phyloP scores from a whole-genome alignment of 2,113 vertebrate genomes.

The Aspidoscelis tigris region DNA sequence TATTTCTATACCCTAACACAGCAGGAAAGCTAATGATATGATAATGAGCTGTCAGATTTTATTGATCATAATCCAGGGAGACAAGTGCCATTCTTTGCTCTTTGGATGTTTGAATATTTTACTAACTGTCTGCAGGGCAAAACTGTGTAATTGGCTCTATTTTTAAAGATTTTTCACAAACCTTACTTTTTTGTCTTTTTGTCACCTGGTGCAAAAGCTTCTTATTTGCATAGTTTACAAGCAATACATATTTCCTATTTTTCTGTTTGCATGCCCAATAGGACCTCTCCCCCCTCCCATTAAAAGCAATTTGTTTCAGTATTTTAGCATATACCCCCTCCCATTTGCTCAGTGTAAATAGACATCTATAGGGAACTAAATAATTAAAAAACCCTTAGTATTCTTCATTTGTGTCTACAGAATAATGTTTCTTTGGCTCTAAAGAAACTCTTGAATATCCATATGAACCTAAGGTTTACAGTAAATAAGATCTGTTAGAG shows the following conservation, averaged over 20 bases:
- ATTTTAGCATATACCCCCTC: conserved; percentile 61
- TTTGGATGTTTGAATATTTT: conserved; percentile 74
- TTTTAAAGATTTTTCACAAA: conserved; percentile 66
- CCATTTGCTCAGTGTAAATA: conserved; percentile 76
- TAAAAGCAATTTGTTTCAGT: conserved; percentile 72
- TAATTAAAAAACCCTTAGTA: conserved; percentile 67
- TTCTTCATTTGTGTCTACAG: conserved; percentile 53
- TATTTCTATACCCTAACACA: conserved; percentile 77
- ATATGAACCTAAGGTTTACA: conserved; percentile 26
- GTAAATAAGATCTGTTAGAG: conserved; percentile 7
- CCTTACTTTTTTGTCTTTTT: conserved; percentile 55
- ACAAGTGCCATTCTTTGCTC: conserved; percentile 77
- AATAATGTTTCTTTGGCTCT: conserved; percentile 39
- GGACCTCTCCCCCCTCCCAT: conserved; percentile 53
- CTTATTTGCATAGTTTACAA: conserved; percentile 63
- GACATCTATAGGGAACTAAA: conserved; percentile 74
- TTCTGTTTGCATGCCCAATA: conserved; percentile 70
- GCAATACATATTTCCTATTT: conserved; percentile 49
- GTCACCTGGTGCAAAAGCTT: conserved; percentile 53
- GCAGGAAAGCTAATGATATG: conserved; percentile 78
- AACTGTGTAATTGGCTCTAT: conserved; percentile 68
- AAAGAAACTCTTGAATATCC: conserved; percentile 21
- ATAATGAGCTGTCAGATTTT: conserved; percentile 80
- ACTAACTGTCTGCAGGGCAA: conserved; percentile 73
- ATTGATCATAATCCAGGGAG: conserved; percentile 76